Evolutionary conservation across 1,140 invertebrate species (phyloP).

Genomic region (Drosophila nasuta): DNA sequence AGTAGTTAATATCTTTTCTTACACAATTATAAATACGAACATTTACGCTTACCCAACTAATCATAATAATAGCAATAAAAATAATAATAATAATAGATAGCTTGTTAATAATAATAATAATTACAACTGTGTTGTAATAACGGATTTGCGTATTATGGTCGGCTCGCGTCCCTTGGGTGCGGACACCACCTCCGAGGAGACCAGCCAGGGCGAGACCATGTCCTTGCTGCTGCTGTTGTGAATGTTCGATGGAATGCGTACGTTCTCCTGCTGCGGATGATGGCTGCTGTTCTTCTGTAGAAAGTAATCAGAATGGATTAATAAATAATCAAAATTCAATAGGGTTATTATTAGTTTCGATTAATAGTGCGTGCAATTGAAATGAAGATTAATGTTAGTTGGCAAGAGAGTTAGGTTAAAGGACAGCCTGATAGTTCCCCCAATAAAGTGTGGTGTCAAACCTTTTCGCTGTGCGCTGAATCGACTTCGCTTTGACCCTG

Average conservation of each 20-base stretch:
- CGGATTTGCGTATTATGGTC: slow-evolving; percentile 91
- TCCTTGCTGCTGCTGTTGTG: slow-evolving; percentile 76
- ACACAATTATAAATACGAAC: slow-evolving; percentile 73
- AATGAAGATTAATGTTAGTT: slow-evolving; percentile 59
- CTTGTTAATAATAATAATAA: slow-evolving; percentile 67
- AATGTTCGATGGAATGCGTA: slow-evolving; percentile 72
- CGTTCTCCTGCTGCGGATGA: slow-evolving; percentile 77
- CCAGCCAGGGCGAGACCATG: slow-evolving; percentile 91
- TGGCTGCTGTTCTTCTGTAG: slow-evolving; percentile 84
- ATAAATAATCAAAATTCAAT: neutral
- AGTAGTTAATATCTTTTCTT: slow-evolving; percentile 11
- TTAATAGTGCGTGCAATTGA: slow-evolving; percentile 77
- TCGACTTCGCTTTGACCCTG: slow-evolving; percentile 63
- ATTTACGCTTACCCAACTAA: slow-evolving; percentile 64
- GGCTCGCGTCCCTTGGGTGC: slow-evolving; percentile 88
- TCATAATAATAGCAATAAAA: slow-evolving; percentile 35
- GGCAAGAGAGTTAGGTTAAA: slow-evolving; percentile 10
- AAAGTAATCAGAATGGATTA: slow-evolving; percentile 23
- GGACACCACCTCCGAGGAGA: slow-evolving; percentile 89
- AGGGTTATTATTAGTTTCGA: slow-evolving; percentile 7
- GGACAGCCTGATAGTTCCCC: slow-evolving; percentile 47
- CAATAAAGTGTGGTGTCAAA: slow-evolving; percentile 50
- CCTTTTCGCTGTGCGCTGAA: slow-evolving; percentile 71
- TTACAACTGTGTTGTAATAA: slow-evolving; percentile 93
- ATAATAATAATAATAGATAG: slow-evolving; percentile 86